phyloP scores from a whole-genome alignment of 2,113 vertebrate genomes.

The Trematocara unimaculatum region DNA sequence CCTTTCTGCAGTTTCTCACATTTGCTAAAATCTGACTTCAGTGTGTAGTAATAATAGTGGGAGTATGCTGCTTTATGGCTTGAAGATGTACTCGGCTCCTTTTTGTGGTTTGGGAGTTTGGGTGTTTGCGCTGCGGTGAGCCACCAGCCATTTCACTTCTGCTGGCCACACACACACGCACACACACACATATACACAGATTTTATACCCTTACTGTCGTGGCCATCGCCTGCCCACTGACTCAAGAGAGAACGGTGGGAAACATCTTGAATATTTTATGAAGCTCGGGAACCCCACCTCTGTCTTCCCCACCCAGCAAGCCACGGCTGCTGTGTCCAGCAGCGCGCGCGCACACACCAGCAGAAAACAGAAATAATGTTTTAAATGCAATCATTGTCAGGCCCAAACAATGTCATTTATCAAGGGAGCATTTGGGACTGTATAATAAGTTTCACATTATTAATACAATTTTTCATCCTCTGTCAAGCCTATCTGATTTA shows the following conservation, averaged over 20 bases:
- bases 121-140: conserved; percentile 48
- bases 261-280: conserved; percentile 96
- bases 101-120: conserved; percentile 47
- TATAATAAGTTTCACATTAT: conserved; percentile 99
- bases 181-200: conserved; percentile 60
- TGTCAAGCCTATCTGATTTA: conserved; percentile 98
- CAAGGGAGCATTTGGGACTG: conserved; percentile 99
- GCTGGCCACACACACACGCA: conserved; percentile 30
- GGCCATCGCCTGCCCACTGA: conserved; percentile 58
- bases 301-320: conserved; percentile 48
- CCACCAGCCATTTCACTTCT: conserved; percentile 45
- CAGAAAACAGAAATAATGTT: conserved; percentile 97
- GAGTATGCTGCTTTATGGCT: conserved; percentile 39
- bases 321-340: conserved; percentile 38
- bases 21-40: conserved; percentile 35
- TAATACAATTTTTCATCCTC: conserved; percentile 99
- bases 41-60: conserved; percentile 29
- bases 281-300: conserved; percentile 66
- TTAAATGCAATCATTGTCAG: conserved; percentile 99
- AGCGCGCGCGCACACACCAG: conserved; percentile 59
- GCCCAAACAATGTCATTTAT: conserved; percentile 99
- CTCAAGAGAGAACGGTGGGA: conserved; percentile 85
- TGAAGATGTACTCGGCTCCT: conserved; percentile 44
- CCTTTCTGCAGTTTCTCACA: conserved; percentile 34
- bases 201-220: conserved; percentile 49